Evolutionary conservation across 2,113 vertebrate genomes (phyloP), one percentile per base, ranked within the genome.

Genomic region (Heterochromis multidens): DNA sequence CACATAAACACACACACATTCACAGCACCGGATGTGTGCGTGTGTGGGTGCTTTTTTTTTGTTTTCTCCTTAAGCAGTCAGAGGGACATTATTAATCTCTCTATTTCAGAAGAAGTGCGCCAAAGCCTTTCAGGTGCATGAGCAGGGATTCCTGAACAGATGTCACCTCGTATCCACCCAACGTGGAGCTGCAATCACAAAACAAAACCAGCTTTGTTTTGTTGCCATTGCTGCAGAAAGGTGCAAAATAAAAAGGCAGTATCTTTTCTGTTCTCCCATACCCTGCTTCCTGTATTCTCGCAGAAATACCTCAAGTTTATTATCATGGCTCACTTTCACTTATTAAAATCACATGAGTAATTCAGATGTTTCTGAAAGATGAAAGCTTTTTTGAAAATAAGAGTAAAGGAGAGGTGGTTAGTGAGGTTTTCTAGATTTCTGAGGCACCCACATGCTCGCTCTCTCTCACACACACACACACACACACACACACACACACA

Each of bases 11-110:
- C 6, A 21, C 56, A 35, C 31, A 5, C 54, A 60, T 29, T 31
- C 49, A 21, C 37, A 14, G 25, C 43, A 72, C 43, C 25, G 1
- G 43, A 49, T 49, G 10, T 58, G 35, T 52, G 25, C 17, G 52
- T 82, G 27, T 40, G 43, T 63, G 4, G 23, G 10, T 60, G 5
- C 72, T 49, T 79, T 56, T 40, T 31, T 78, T 56, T 77, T 82
- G 83, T 80, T 84, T 80, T 79, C 37, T 89, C 83, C 92, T 52
- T 63, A 91, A 79, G 88, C 90, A 89, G 89, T 87, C 88, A 92
- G 77, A 87, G 87, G 86, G 82, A 90, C 87, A 84, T 91, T 93
- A 93, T 92, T 92, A 93, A 94, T 94, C 91, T 92, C 78, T 92
- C 87, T 88, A 85, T 92, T 93, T 93, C 94, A 93, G 91, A 87